phyloP scores from a whole-genome alignment of 2,888 invertebrate genomes.

The Trichopoda pennipes region DNA sequence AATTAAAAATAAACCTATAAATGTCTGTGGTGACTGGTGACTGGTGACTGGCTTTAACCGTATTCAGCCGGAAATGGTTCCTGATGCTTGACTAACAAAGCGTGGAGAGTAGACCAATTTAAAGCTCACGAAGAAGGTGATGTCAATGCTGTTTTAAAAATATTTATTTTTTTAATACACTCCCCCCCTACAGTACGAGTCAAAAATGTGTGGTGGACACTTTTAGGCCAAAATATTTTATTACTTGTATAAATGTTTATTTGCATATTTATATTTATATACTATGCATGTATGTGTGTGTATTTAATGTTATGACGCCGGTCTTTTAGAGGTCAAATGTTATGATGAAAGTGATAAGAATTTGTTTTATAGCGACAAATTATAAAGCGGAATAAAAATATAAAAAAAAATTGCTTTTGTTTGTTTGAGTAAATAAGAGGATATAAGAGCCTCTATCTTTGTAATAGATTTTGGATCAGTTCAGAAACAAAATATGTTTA shows the following conservation, averaged over 20 bases:
- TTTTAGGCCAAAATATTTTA: not conserved
- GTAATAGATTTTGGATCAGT: too few relatives aligned
- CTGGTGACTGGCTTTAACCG: conserved; percentile 55
- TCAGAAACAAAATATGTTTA: too few relatives aligned
- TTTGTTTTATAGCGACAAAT: not conserved
- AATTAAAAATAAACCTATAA: conserved; percentile 39
- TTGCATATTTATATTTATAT: not conserved
- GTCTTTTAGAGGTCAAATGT: conserved; percentile 47
- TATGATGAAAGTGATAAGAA: conserved; percentile 2
- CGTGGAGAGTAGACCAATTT: conserved; percentile 75
- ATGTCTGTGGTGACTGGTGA: conserved; percentile 44
- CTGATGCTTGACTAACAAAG: conserved; percentile 81
- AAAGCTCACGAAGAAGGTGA: conserved; percentile 72
- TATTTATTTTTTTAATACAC: not conserved
- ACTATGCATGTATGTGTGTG: too few relatives aligned
- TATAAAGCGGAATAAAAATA: not conserved
- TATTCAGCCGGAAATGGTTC: conserved; percentile 77
- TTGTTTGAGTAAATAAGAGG: not conserved
- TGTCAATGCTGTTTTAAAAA: conserved; percentile 76
- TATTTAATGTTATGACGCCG: conserved; percentile 23
- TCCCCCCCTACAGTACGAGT: conserved; percentile 13
- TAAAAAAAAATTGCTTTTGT: too few relatives aligned
- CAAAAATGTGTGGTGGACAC: not conserved
- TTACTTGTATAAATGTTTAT: not conserved
- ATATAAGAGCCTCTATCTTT: too few relatives aligned